Evolutionary conservation across 1,140 invertebrate genomes (phyloP).

Genomic region (Pseudobourletiella spinata): DNA sequence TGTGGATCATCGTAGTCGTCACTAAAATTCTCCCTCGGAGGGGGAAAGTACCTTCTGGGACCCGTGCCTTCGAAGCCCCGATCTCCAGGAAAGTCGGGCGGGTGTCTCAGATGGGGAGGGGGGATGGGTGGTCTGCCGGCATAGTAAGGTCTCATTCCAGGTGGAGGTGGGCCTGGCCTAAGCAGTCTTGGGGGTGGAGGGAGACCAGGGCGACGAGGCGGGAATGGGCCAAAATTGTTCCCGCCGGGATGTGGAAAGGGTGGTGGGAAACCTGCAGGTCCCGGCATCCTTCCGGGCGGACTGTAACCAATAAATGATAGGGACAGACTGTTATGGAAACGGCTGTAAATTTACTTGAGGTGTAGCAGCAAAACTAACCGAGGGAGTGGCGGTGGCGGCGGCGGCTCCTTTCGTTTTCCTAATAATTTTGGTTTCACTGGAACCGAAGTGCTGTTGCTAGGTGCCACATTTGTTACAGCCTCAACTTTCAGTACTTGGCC

Average conservation of each 20-base stretch:
- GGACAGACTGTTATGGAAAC: not conserved
- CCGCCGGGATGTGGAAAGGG: not conserved
- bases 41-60: not conserved
- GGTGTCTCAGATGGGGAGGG: not conserved
- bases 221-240: not conserved
- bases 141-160: not conserved
- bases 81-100: not conserved
- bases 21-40: not conserved
- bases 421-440: conserved; percentile 1
- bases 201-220: not conserved
- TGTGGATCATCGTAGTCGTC: not conserved
- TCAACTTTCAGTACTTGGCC: conserved; percentile 20
- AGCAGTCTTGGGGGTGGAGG: not conserved
- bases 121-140: not conserved
- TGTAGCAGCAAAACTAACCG: not conserved
- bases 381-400: no score
- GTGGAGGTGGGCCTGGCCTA: not conserved
- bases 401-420: not conserved
- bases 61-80: not conserved
- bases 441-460: not conserved
- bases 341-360: not conserved
- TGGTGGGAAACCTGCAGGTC: not conserved
- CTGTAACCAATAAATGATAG: not conserved
- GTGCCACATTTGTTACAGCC: not conserved
- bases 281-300: not conserved